phyloP scores from a whole-genome alignment of 2,888 invertebrate genomes.

The Anagyrus pseudococci region DNA sequence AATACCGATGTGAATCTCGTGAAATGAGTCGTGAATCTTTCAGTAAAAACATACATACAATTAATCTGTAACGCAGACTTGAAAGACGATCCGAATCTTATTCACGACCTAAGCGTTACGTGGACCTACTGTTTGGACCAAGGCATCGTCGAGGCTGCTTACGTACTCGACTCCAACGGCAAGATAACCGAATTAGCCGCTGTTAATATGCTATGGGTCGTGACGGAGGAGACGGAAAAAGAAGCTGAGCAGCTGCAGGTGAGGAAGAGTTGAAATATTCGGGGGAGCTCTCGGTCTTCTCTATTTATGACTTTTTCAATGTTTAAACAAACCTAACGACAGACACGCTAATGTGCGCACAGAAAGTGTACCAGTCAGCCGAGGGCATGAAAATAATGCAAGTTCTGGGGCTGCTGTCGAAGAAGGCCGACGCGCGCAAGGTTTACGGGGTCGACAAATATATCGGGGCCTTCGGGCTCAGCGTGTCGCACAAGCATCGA shows the following conservation, averaged over 20 bases:
- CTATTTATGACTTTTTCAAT: too few relatives aligned
- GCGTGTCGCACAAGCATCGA: slow-evolving; percentile 50
- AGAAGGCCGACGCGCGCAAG: slow-evolving; percentile 44
- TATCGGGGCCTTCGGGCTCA: slow-evolving; percentile 53
- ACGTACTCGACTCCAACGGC: slow-evolving; percentile 49
- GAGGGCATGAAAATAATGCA: slow-evolving; percentile 27
- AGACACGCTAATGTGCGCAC: too few relatives aligned
- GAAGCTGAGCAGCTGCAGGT: slow-evolving; percentile 29
- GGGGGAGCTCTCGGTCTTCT: too few relatives aligned
- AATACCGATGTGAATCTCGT: too few relatives aligned
- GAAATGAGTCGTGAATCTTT: too few relatives aligned
- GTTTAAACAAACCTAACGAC: too few relatives aligned
- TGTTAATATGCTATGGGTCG: slow-evolving; percentile 48
- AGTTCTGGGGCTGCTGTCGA: slow-evolving; percentile 29
- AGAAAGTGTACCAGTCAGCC: slow-evolving; percentile 11
- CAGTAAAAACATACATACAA: too few relatives aligned
- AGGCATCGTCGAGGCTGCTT: slow-evolving; percentile 52
- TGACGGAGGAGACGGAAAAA: slow-evolving; percentile 22
- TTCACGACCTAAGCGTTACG: slow-evolving; percentile 41
- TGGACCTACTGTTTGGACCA: slow-evolving; percentile 49
- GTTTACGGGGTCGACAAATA: slow-evolving; percentile 48
- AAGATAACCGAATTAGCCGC: slow-evolving; percentile 55
- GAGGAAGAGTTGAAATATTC: too few relatives aligned
- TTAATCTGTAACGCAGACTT: slow-evolving; percentile 41
- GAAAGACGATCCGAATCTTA: slow-evolving; percentile 41